Conservation (phyloP, 1,140 invertebrate species). For the Achatina immaculata region DNA sequence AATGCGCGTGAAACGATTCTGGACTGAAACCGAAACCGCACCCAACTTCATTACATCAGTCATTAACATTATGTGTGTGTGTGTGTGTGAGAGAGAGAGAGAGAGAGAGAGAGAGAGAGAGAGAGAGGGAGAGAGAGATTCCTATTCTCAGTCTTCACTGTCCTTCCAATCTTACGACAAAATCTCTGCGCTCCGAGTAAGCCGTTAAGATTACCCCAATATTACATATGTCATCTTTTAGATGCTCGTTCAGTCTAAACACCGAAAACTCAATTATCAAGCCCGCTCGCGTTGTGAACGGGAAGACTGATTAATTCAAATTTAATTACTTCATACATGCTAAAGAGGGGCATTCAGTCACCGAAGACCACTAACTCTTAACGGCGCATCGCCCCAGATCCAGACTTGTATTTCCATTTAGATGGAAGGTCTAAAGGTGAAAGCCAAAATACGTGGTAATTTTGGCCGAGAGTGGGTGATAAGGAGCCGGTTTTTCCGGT, state of each 20-base stretch:
- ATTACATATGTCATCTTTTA: slow-evolving; percentile 53
- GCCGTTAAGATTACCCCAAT: slow-evolving; percentile 46
- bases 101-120: not conserved
- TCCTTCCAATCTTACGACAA: slow-evolving; percentile 46
- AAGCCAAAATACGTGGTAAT: slow-evolving; percentile 36
- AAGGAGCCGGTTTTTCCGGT: not conserved
- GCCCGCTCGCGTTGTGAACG: slow-evolving; percentile 48
- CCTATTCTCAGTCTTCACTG: not conserved
- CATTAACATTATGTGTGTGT: not conserved
- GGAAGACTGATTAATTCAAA: slow-evolving; percentile 54
- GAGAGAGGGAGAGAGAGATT: slow-evolving; percentile 16
- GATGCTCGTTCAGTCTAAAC: slow-evolving; percentile 42
- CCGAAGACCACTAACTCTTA: slow-evolving; percentile 38
- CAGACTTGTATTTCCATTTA: slow-evolving; percentile 46
- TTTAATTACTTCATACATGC: slow-evolving; percentile 55
- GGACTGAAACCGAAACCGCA: too few species aligned
- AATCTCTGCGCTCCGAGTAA: slow-evolving; percentile 43
- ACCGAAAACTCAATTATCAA: slow-evolving; percentile 54
- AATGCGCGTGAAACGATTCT: too few species aligned
- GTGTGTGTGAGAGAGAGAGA: not conserved
- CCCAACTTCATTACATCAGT: not conserved
- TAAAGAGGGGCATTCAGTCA: slow-evolving; percentile 35
- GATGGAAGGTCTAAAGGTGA: slow-evolving; percentile 34
- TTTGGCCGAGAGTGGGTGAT: not conserved
- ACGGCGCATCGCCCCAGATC: slow-evolving; percentile 20